Base-by-base conservation (phyloP, 2,888 invertebrate genomes). In the Patella pellucida region DNA sequence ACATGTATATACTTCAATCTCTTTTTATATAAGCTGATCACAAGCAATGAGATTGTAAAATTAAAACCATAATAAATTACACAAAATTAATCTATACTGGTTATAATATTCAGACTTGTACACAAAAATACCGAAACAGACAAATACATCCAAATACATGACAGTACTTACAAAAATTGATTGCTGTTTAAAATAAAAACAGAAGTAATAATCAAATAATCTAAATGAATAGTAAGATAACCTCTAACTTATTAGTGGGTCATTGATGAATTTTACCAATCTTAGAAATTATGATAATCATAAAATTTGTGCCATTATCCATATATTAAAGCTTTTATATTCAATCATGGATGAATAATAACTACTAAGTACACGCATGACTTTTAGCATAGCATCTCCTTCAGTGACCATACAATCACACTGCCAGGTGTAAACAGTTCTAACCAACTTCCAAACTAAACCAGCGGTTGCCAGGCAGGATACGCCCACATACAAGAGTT, bases 261-360 rank as follows among this genome's bases (percentile, higher is more conserved):
- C 31, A 41, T 41, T 41, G 4, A 31, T 31, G n/a, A 31, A 31
- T 31, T 2, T 31, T 31, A 31, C 31, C 31, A 31, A 31, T 31
- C 31, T 31, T 31, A 31, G 31, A 31, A 31, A 16, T 27, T 23
- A 31, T 31, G 15, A 72, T 15, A 52, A 16, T 9, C 16, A 54
- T n/a, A 31, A 56, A 16, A 16, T 27, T 12, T 72, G n/a, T 31
- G 16, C 16, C 15, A 71, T 19, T 52, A 16, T 15, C 16, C 31
- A 11, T 23, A 52, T 31, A 52, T n/a, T n/a, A n/a, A 54, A 51
- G 14, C 68, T 52, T 68, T 67, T 51, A 74, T 67, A 62, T 16
- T 56, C 69, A 70, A 62, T 69, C 74, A 56, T 74, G 62, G 67
- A 62, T 27, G 16, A 67, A 23, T 41, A 71, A 71, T 14, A 23